Evolutionary conservation across 2,113 vertebrate species (phyloP).

Genomic region (Empidonax traillii): DNA sequence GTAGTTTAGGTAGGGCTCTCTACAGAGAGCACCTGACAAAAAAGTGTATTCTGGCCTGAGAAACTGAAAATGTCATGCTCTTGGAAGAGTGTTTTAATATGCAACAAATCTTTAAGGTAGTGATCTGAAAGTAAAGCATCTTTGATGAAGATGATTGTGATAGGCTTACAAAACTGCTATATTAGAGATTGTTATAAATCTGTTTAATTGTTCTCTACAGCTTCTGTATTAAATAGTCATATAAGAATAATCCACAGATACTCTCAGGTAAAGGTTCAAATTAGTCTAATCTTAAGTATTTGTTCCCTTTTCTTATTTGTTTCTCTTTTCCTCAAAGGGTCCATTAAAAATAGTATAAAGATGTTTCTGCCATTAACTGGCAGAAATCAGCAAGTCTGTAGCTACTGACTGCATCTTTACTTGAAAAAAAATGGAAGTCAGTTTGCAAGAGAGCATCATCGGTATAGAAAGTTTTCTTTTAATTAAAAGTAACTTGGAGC

Average conservation of each 20-base stretch:
- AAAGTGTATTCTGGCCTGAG: neutral
- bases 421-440: neutral
- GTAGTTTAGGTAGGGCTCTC: neutral
- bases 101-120: neutral
- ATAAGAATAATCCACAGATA: neutral
- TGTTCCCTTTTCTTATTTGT: neutral
- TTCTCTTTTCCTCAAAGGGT: neutral
- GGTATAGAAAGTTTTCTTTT: neutral
- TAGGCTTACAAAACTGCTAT: neutral
- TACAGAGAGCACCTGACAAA: neutral
- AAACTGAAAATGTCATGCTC: neutral
- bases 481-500: neutral
- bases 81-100: neutral
- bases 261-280: neutral
- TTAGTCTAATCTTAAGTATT: neutral
- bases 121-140: neutral
- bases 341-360: neutral
- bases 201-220: neutral
- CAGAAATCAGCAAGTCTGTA: neutral
- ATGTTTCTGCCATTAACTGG: neutral
- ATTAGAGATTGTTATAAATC: neutral
- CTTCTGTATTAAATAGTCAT: neutral
- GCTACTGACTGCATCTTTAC: neutral
- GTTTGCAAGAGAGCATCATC: neutral
- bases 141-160: neutral